Conservation (phyloP, 1,140 invertebrate species). For the Drosophila azteca region DNA sequence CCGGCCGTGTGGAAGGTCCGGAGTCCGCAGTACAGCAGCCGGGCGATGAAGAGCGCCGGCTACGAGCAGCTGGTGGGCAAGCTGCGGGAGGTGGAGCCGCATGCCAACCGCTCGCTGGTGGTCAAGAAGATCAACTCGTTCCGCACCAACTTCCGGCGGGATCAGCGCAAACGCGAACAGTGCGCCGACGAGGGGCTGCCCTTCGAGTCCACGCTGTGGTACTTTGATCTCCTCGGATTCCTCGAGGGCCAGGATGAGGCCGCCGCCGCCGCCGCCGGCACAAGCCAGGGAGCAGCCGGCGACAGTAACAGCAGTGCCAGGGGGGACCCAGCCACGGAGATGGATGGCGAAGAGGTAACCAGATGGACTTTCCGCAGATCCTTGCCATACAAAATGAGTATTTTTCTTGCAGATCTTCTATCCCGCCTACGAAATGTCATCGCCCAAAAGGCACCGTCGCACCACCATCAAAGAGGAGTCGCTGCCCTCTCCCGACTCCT, state of each 20-base stretch:
- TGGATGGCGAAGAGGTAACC: neutral
- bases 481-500: neutral
- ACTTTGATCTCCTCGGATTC: slow-evolving; percentile 72
- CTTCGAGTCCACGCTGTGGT: slow-evolving; percentile 73
- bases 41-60: slow-evolving; percentile 44
- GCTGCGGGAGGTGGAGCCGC: slow-evolving; percentile 68
- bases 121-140: slow-evolving; percentile 81
- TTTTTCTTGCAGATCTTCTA: neutral
- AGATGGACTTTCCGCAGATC: neutral
- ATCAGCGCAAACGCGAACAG: slow-evolving; percentile 49
- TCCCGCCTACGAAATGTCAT: neutral
- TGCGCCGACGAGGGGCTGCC: slow-evolving; percentile 5
- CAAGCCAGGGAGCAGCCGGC: neutral
- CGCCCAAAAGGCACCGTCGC: slow-evolving; percentile 1
- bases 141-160: slow-evolving; percentile 74
- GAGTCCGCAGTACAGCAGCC: slow-evolving; percentile 70
- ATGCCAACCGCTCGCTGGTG: slow-evolving; percentile 62
- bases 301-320: slow-evolving; percentile 15
- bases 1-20: slow-evolving; percentile 76
- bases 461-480: slow-evolving; percentile 7
- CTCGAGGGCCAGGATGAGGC: slow-evolving; percentile 43
- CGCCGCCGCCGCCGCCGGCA: neutral
- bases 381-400: too few relatives aligned
- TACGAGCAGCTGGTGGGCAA: slow-evolving; percentile 70
- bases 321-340: neutral